Evolutionary conservation across 2,888 invertebrate species (phyloP), one percentile per base, ranked within the genome.

Genomic region (Amphipoea lucens): DNA sequence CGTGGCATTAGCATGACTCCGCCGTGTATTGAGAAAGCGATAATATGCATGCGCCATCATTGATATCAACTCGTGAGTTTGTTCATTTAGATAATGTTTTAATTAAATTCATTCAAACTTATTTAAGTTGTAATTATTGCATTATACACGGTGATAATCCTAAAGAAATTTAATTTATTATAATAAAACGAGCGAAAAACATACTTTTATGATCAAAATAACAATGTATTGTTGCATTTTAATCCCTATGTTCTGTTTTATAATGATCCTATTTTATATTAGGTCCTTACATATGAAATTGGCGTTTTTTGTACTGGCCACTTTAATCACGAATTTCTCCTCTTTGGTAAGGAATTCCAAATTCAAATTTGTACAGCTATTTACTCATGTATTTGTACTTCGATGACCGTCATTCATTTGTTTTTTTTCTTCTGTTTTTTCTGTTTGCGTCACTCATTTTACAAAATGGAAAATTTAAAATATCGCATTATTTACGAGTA

Each of bases 1-100:
- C 91, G 88, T 92, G 89, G 91, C 90, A 92, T 93, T 90, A 91
- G 90, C 92, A 92, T 92, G 91, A 91, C 87, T 90, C 88, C 87
- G 72, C 81, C 77, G 87, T 87, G 86, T 90, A 73, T 90, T 89
- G 88, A 89, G 90, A 91, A 88, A 89, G 85, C 88, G 85, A 86
- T 88, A 87, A 78, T 82, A 85, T 68, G 73, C 72, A 66, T 63
- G 74, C 62, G 62, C 54, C 48, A 67, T 60, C 48, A 67, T 60
- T 71, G 60, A 62, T 71, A 77, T 29, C 62, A 57, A 62, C 45
- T 62, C 42, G 45, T n/a, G 17, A 82, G 76, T 82, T 77, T 82
- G 40, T 76, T 65, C 20, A 76, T 75, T 76, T 40, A 40, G 40
- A 57, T 82, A 69, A 54, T 54, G 4, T 20, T 82, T 51, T 57